phyloP scores from a whole-genome alignment of 2,888 invertebrate species.

The Bruchidius siliquastri region DNA sequence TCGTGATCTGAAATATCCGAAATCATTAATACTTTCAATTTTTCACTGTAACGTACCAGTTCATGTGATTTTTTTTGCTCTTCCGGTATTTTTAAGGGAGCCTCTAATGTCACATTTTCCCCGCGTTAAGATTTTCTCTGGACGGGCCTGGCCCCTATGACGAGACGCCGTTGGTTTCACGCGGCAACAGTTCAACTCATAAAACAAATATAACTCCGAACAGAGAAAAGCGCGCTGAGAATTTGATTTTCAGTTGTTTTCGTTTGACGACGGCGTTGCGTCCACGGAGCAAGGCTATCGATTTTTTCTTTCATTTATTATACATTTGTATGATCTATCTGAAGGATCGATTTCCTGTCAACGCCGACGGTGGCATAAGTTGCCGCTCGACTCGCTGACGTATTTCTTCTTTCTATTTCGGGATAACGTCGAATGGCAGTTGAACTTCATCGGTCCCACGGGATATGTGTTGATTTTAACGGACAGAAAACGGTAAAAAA shows the following conservation, averaged over 20 bases:
- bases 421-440: not conserved
- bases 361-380: not conserved
- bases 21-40: too few relatives aligned
- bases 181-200: not conserved
- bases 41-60: too few relatives aligned
- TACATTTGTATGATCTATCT: not conserved
- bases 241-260: conserved; percentile 18
- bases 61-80: too few relatives aligned
- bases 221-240: conserved; percentile 7
- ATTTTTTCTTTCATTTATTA: conserved; percentile 3
- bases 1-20: too few relatives aligned
- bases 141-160: not conserved
- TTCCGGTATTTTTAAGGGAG: too few relatives aligned
- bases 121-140: too few relatives aligned
- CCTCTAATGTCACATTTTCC: too few relatives aligned
- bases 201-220: not conserved
- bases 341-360: not conserved
- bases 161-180: not conserved
- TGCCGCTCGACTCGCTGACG: not conserved
- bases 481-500: too few relatives aligned
- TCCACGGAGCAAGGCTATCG: conserved; percentile 6
- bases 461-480: too few relatives aligned
- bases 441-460: not conserved
- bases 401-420: not conserved
- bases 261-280: not conserved